These are phyloP conservation scores for Selene dorsalis DNA, from an alignment of 2,797 vertebrate species.

Conservation along the genomic window DNA sequence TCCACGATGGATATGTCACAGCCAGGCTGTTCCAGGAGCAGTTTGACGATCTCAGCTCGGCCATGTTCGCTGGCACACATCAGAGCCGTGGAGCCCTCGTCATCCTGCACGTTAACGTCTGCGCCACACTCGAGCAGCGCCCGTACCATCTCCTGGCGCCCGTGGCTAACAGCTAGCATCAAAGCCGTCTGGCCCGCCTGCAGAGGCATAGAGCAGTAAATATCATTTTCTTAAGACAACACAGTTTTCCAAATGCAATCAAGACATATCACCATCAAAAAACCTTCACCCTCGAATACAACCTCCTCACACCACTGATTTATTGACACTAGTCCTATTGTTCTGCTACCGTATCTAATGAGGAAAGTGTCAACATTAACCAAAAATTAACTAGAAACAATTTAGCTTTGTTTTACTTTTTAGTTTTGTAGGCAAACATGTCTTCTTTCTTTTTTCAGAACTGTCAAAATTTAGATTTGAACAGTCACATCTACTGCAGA, in stretches of 20 bases:
- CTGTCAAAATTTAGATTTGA: not conserved
- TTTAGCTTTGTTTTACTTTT: not conserved
- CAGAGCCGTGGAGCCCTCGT: slow-evolving; percentile 93
- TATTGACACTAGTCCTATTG: not conserved
- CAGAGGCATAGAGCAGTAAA: slow-evolving; percentile 13
- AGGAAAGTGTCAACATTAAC: not conserved
- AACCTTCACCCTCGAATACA: no score
- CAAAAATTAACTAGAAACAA: not conserved
- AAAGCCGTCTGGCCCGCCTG: slow-evolving; percentile 95
- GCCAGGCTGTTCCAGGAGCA: slow-evolving; percentile 91
- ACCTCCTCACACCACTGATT: not conserved
- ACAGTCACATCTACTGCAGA: not conserved
- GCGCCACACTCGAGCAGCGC: slow-evolving; percentile 90
- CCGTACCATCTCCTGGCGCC: slow-evolving; percentile 93
- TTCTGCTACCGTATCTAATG: not conserved
- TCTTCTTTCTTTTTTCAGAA: not conserved
- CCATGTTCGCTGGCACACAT: slow-evolving; percentile 98
- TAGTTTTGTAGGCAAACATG: not conserved
- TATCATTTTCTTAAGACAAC: not conserved
- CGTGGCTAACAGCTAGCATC: slow-evolving; percentile 95
- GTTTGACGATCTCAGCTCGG: slow-evolving; percentile 88
- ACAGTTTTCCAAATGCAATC: not conserved
- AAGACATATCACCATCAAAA: no score
- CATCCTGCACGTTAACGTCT: slow-evolving; percentile 91
- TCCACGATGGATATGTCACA: slow-evolving; percentile 90